Conservation (phyloP, 2,888 invertebrate genomes). For the Exephanes ischioxanthus region DNA sequence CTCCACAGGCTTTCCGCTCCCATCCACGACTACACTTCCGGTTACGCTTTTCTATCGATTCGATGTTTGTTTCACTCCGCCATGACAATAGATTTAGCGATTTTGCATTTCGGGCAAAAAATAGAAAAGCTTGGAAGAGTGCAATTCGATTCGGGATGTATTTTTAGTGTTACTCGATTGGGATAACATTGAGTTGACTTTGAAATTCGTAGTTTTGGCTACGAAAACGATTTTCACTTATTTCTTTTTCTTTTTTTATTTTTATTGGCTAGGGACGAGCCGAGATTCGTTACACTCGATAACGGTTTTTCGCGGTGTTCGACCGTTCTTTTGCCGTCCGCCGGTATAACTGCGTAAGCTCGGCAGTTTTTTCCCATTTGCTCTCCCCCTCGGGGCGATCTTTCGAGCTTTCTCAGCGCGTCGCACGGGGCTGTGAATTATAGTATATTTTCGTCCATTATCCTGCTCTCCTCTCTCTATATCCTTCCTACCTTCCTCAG, state of each 20-base stretch:
- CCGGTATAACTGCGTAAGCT: conserved; percentile 15
- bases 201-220: neutral
- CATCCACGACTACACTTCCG: conserved; percentile 43
- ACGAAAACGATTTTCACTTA: neutral
- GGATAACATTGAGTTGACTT: neutral
- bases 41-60: conserved; percentile 35
- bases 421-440: conserved; percentile 32
- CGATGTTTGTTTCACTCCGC: neutral
- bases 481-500: conserved; percentile 45
- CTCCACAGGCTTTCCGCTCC: conserved; percentile 9
- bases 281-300: conserved; percentile 47
- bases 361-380: conserved; percentile 51
- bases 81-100: neutral
- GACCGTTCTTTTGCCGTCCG: conserved; percentile 33
- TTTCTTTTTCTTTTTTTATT: neutral
- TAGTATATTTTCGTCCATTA: conserved; percentile 18
- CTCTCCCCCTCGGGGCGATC: conserved; percentile 48
- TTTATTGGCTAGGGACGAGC: conserved; percentile 25
- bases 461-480: conserved; percentile 15
- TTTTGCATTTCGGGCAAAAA: neutral
- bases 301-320: conserved; percentile 39
- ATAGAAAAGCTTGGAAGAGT: neutral
- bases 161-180: neutral
- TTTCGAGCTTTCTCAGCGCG: conserved; percentile 57
- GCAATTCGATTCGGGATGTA: neutral